Percentiles rank a stretch among this genome's conserved stretches.
Conservation (phyloP, 2,888 invertebrate genomes). For the Atethmia centrago region DNA sequence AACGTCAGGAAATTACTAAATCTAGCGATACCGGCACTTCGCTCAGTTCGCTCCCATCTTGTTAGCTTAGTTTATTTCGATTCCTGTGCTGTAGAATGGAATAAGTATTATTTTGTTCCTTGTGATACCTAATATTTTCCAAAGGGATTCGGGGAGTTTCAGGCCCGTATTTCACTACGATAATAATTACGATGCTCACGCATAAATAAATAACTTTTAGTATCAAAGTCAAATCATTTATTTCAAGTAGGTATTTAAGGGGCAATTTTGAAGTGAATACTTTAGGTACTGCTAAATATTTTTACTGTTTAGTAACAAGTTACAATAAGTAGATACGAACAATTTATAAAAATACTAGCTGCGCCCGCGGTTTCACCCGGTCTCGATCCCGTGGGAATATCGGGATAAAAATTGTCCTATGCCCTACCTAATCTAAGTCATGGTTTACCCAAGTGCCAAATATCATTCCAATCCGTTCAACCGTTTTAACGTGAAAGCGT, state of each 20-base stretch:
- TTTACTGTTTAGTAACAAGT: neutral
- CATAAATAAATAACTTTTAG: neutral
- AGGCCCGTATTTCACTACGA: no score
- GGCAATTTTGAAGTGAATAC: neutral
- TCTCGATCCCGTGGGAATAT: no score
- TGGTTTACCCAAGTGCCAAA: no score
- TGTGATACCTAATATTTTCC: neutral
- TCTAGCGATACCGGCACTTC: conserved; percentile 13
- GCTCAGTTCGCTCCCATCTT: neutral
- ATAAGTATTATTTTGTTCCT: neutral
- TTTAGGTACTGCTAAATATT: neutral
- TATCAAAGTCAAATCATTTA: neutral
- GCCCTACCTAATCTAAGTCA: no score
- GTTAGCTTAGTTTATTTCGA: conserved; percentile 12
- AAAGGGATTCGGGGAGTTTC: neutral
- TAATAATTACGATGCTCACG: neutral
- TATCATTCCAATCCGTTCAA: no score
- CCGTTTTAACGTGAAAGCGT: no score
- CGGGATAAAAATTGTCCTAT: no score
- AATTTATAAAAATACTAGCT: no score
- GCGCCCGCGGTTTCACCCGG: no score
- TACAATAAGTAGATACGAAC: neutral
- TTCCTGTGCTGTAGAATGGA: conserved; percentile 1
- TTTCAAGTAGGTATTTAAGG: neutral
- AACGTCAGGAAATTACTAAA: conserved; percentile 40